phyloP scores from a whole-genome alignment of 1,140 invertebrate species.

The Idris sp. region DNA sequence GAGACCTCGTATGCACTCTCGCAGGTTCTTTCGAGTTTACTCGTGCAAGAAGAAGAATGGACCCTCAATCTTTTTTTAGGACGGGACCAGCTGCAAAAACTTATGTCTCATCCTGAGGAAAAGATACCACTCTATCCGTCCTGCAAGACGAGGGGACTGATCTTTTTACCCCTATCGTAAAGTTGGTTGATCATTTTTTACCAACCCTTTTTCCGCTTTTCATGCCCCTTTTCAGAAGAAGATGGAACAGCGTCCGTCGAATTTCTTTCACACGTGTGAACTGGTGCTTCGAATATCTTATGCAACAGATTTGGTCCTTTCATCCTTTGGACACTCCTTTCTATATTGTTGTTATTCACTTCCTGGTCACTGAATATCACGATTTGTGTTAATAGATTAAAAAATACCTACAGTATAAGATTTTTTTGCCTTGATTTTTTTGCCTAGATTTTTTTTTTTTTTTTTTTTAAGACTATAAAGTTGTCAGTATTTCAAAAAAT shows the following conservation, averaged over 20 bases:
- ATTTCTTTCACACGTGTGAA: conserved; percentile 51
- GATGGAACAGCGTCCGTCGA: conserved; percentile 26
- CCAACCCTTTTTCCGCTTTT: conserved; percentile 71
- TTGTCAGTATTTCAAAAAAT: too few relatives aligned
- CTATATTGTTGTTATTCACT: conserved; percentile 44
- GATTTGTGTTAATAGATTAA: conserved; percentile 21
- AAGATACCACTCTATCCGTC: conserved; percentile 67
- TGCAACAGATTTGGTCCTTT: conserved; percentile 45
- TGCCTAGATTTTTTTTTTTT: not conserved
- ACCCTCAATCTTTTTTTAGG: conserved; percentile 75
- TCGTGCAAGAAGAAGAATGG: conserved; percentile 74
- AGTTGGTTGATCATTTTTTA: conserved; percentile 74
- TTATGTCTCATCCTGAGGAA: conserved; percentile 68
- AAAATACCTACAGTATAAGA: conserved; percentile 8
- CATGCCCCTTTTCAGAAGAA: conserved; percentile 30
- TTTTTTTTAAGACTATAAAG: not conserved
- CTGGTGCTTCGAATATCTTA: conserved; percentile 43
- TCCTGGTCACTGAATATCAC: conserved; percentile 57
- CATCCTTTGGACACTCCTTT: conserved; percentile 41
- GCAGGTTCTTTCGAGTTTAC: conserved; percentile 76
- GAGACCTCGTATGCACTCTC: conserved; percentile 68
- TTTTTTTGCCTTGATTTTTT: not conserved
- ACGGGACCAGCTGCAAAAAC: conserved; percentile 76
- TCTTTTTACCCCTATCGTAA: conserved; percentile 72
- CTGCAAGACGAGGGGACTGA: conserved; percentile 61